Conservation (phyloP, 2,797 vertebrate genomes). For the Sebastes miniatus region DNA sequence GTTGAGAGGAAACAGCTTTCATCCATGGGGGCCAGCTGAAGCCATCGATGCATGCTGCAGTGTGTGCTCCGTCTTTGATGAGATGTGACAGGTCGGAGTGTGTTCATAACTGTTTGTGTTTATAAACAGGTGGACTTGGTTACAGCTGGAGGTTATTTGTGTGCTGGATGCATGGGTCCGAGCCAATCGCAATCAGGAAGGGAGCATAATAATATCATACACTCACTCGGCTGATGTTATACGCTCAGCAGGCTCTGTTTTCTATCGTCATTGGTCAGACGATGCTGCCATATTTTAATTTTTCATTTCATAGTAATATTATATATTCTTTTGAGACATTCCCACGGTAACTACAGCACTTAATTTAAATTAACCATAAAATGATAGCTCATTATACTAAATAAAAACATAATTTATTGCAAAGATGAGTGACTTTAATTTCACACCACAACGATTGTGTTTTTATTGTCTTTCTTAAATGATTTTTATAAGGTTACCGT, state of each 20-base stretch:
- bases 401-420: background rate
- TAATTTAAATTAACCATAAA: background rate
- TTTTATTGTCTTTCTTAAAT: background rate
- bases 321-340: background rate
- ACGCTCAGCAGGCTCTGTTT: conserved; percentile 3
- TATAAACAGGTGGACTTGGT: conserved; percentile 65
- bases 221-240: conserved; percentile 31
- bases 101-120: conserved; percentile 62
- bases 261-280: conserved; percentile 28
- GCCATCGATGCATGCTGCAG: conserved; percentile 16
- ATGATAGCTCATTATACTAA: background rate
- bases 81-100: conserved; percentile 51
- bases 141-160: conserved; percentile 59
- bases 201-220: conserved; percentile 45
- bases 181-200: conserved; percentile 64
- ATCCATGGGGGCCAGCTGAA: conserved; percentile 42
- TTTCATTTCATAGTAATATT: background rate
- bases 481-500: background rate
- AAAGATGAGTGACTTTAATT: background rate
- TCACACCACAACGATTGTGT: background rate
- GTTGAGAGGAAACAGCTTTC: conserved; percentile 48
- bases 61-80: conserved; percentile 33
- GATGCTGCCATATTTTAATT: conserved; percentile 5
- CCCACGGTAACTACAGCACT: background rate
- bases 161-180: conserved; percentile 13